phyloP scores from a whole-genome alignment of 2,888 invertebrate genomes.

The Eucriotettix oculatus region DNA sequence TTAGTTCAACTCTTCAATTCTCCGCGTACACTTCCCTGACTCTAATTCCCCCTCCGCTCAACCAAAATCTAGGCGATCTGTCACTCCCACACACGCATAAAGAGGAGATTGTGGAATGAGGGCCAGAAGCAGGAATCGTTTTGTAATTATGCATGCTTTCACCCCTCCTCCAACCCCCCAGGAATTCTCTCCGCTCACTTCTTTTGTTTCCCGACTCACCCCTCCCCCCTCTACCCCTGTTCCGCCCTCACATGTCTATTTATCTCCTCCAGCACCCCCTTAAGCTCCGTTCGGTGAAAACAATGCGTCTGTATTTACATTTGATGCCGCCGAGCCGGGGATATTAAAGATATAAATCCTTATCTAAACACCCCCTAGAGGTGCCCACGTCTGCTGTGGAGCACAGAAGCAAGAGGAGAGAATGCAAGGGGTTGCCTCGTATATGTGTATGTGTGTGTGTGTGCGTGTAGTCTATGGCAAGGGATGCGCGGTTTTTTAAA shows the following conservation, averaged over 20 bases:
- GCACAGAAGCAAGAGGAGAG: neutral
- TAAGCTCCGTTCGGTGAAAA: neutral
- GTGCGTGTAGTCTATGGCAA: too few species aligned
- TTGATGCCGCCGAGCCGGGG: constrained; percentile 5
- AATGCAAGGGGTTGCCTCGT: too few species aligned
- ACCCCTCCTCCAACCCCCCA: neutral
- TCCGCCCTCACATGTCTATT: neutral
- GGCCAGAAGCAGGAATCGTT: neutral
- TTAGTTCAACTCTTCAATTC: too few species aligned
- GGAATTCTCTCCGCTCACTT: neutral
- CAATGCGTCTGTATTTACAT: constrained; percentile 8
- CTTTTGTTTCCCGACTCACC: neutral
- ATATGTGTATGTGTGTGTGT: too few species aligned
- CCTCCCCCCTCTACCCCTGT: neutral
- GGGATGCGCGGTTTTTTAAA: too few species aligned
- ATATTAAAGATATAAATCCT: constrained; percentile 14
- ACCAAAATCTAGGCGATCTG: neutral
- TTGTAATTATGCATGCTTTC: neutral
- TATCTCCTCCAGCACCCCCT: neutral
- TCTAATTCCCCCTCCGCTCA: neutral
- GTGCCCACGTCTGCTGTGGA: neutral
- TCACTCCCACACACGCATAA: too few species aligned
- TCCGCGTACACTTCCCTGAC: too few species aligned
- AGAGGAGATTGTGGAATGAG: too few species aligned
- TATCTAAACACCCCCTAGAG: constrained; percentile 9